Evolutionary conservation across 2,797 vertebrate genomes (phyloP).

Genomic region (Sebastes matsubarae): DNA sequence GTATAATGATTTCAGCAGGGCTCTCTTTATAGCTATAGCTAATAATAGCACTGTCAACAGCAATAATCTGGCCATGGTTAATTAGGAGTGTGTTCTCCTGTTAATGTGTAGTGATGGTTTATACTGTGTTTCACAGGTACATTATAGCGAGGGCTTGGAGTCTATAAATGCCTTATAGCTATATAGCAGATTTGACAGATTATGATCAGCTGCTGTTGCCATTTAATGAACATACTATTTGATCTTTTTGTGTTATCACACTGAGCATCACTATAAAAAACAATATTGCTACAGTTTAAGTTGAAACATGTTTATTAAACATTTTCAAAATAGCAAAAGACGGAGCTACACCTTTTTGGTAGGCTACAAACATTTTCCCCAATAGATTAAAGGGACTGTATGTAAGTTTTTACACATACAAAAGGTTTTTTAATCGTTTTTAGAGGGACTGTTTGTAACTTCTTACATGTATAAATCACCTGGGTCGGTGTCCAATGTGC

Average conservation of each 20-base stretch:
- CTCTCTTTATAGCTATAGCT: background rate
- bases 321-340: background rate
- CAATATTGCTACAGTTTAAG: background rate
- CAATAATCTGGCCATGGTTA: background rate
- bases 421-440: too few relatives aligned
- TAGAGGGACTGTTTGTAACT: too few relatives aligned
- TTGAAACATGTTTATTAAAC: background rate
- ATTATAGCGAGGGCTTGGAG: too few relatives aligned
- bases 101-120: background rate
- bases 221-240: background rate
- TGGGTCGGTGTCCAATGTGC: too few relatives aligned
- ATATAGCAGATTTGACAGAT: too few relatives aligned
- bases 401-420: too few relatives aligned
- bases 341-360: background rate
- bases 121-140: background rate
- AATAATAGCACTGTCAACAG: background rate
- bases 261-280: background rate
- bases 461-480: too few relatives aligned
- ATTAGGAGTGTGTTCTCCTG: background rate
- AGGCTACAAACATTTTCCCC: background rate
- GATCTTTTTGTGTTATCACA: background rate
- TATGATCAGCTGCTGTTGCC: background rate
- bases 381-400: background rate
- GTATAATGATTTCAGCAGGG: constrained; percentile 8
- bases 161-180: background rate